Percentiles rank a stretch among this genome's conserved stretches.
Evolutionary conservation across 2,888 invertebrate genomes (phyloP).

Genomic region (Diaprepes abbreviatus): DNA sequence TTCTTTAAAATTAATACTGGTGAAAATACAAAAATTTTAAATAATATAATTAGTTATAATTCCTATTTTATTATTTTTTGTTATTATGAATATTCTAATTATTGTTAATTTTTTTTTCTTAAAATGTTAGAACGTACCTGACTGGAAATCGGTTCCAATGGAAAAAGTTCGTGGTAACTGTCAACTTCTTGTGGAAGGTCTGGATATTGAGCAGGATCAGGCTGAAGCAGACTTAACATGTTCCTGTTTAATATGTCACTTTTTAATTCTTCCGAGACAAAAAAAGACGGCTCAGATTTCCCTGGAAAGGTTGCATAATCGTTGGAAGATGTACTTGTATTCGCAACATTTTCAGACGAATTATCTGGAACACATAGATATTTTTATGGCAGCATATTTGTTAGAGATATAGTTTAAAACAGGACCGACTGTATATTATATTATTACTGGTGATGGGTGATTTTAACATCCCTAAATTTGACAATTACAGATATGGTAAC

Average conservation of each 20-base stretch:
- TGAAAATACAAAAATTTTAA: no score
- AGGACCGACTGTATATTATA: no score
- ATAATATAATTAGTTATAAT: no score
- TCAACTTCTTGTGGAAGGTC: conserved; percentile 88
- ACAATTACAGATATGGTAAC: no score
- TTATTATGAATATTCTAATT: no score
- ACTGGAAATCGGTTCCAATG: conserved; percentile 79
- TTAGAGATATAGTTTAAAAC: no score
- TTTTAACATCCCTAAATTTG: no score
- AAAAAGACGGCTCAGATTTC: conserved; percentile 76
- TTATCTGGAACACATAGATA: background rate
- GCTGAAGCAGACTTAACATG: conserved; percentile 79
- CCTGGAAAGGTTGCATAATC: conserved; percentile 64
- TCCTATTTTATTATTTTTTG: no score
- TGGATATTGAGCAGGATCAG: conserved; percentile 75
- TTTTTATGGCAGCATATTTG: background rate
- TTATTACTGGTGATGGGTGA: no score
- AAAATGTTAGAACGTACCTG: conserved; percentile 57
- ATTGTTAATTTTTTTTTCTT: no score
- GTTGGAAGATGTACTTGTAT: conserved; percentile 52
- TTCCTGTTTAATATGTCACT: conserved; percentile 82
- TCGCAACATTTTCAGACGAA: conserved; percentile 50
- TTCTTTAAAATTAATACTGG: no score
- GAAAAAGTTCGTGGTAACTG: conserved; percentile 89
- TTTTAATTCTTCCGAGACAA: conserved; percentile 87